phyloP scores from a whole-genome alignment of 2,113 vertebrate species.

The Vidua chalybeata region DNA sequence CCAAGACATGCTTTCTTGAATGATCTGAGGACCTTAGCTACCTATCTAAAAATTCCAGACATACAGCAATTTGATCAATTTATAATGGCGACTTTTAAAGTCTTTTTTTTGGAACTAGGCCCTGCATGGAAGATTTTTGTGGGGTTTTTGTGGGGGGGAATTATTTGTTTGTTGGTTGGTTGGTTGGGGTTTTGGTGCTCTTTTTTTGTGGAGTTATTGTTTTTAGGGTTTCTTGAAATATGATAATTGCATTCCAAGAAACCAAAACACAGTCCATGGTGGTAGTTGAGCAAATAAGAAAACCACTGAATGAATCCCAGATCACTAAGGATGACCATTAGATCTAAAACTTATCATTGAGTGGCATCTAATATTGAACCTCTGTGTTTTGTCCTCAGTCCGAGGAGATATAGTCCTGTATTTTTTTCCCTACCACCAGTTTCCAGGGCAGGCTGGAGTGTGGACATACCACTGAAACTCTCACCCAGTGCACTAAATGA shows the following conservation, averaged over 20 bases:
- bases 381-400: background rate
- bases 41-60: background rate
- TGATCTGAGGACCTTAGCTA: background rate
- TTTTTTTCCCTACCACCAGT: background rate
- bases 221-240: background rate
- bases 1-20: background rate
- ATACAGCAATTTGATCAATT: background rate
- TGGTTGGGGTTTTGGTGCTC: background rate
- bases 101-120: background rate
- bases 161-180: background rate
- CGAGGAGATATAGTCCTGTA: background rate
- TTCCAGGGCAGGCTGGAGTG: background rate
- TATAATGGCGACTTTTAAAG: background rate
- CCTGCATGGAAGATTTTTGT: background rate
- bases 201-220: background rate
- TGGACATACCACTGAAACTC: background rate
- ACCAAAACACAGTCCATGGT: background rate
- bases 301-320: background rate
- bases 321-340: background rate
- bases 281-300: background rate
- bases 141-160: background rate
- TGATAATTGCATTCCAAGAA: background rate
- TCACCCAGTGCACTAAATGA: background rate
- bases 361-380: background rate
- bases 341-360: background rate